Evolutionary conservation across 2,888 invertebrate species (phyloP), one percentile per base, ranked within the genome.

Genomic region (Eutolmus rufibarbis): DNA sequence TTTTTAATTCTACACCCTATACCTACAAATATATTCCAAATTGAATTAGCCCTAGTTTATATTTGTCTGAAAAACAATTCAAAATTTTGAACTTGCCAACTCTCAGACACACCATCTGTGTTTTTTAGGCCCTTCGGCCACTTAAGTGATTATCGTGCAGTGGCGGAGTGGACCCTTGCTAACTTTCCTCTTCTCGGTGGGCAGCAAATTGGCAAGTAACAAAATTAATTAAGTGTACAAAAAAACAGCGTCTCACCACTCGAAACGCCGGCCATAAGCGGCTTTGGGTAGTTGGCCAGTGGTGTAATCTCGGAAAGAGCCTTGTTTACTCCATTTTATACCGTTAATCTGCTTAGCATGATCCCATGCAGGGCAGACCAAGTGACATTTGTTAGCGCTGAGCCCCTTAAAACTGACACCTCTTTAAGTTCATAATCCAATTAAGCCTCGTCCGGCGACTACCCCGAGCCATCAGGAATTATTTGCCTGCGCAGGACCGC

Each of bases 391-490:
- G 79, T 46, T 37, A 46, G 12, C 81, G 14, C 9, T 51, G 81
- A 81, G 31, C 51, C 51, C 43, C 78, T 78, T 81, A 31, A 81
- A 81, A 81, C 56, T 81, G 81, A 81, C 81, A 56, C 81, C 81
- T 81, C 56, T 34, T 81, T 81, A 81, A 79, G 28, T 81, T 51
- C 81, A 56, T 81, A 81, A 81, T 81, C 81, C 81, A 81, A 81
- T 81, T 81, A 81, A 43, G 81, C 51, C 51, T 51, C 34, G 81
- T 16, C 43, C 37, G 37, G 66, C 12, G 66, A 28, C 66, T 46
- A 12, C 19, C 12, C 5, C 78, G 37, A 5, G 34, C 23, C 78
- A 23, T 28, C 19, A n/a, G 43, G 43, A 46, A 43, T 28, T 78
- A 66, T 66, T 23, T 4, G 66, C 23, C 66, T 19, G 23, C n/a